Percentiles rank a stretch among this genome's conserved stretches.
Conservation (phyloP, 2,113 vertebrate genomes). For the Nothobranchius kuhntae region DNA sequence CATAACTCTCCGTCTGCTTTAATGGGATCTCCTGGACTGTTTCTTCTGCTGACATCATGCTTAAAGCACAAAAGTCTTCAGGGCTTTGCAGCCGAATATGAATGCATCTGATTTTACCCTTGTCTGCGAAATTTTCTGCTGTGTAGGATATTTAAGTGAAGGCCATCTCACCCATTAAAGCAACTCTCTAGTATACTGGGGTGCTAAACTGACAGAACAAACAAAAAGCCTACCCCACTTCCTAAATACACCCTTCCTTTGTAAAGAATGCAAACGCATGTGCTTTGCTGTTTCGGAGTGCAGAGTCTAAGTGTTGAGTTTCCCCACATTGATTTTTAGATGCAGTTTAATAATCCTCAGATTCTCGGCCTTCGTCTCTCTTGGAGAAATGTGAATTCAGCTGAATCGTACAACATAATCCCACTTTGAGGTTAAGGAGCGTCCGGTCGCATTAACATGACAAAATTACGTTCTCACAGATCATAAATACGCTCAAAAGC, state of each 20-base stretch:
- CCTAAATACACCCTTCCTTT: slow-evolving; percentile 35
- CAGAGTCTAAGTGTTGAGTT: slow-evolving; percentile 43
- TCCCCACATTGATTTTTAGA: slow-evolving; percentile 57
- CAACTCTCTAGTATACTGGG: slow-evolving; percentile 1
- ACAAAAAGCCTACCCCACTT: slow-evolving; percentile 40
- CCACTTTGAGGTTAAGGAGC: slow-evolving; percentile 55
- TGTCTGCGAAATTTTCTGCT: slow-evolving; percentile 53
- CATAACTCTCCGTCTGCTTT: neutral
- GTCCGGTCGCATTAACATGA: slow-evolving; percentile 57
- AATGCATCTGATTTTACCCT: slow-evolving; percentile 54
- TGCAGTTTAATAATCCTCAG: slow-evolving; percentile 63
- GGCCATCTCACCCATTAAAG: slow-evolving; percentile 47
- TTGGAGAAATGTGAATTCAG: slow-evolving; percentile 60
- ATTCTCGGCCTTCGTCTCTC: slow-evolving; percentile 42
- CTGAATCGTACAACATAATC: slow-evolving; percentile 52
- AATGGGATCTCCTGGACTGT: neutral
- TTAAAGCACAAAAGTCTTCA: slow-evolving; percentile 14
- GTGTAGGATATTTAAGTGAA: slow-evolving; percentile 47
- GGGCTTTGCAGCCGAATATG: slow-evolving; percentile 48
- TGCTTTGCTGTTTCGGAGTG: slow-evolving; percentile 38
- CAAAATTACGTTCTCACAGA: slow-evolving; percentile 48
- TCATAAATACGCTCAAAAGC: slow-evolving; percentile 40
- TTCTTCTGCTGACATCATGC: slow-evolving; percentile 25
- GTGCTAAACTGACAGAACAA: slow-evolving; percentile 11
- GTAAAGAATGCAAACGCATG: slow-evolving; percentile 34